These are phyloP conservation scores for Candidula unifasciata DNA, from an alignment of 2,888 invertebrate species.

Conservation along the genomic window DNA sequence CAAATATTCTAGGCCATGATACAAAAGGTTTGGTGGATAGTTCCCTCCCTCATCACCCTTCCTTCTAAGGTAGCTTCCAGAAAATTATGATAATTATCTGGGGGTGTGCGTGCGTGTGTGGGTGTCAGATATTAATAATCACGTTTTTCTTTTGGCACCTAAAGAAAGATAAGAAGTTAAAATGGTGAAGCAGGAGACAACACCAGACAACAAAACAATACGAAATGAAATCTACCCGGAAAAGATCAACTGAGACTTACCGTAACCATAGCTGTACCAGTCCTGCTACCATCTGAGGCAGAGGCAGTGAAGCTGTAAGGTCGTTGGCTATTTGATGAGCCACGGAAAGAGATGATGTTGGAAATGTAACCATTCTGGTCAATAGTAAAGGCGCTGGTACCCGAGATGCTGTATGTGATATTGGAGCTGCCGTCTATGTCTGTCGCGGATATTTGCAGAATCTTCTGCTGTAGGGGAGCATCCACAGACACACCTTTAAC, in stretches of 20 bases:
- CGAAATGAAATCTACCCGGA: background rate
- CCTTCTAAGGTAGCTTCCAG: too few species aligned
- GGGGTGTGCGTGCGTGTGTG: too few species aligned
- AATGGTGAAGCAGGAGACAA: background rate
- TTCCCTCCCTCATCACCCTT: too few species aligned
- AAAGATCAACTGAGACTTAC: conserved; percentile 15
- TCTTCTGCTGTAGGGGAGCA: conserved; percentile 21
- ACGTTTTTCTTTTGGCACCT: too few species aligned
- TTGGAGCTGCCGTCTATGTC: conserved; percentile 14
- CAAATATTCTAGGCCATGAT: too few species aligned
- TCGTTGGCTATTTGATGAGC: background rate
- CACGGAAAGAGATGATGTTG: conserved; percentile 30
- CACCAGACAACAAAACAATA: background rate
- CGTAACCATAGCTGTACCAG: conserved; percentile 1
- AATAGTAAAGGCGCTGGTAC: conserved; percentile 24
- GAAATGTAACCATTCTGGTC: conserved; percentile 26
- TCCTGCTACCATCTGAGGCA: conserved; percentile 24
- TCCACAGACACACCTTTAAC: conserved; percentile 36
- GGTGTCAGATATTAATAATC: too few species aligned
- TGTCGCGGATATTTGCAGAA: conserved; percentile 36
- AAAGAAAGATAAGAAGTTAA: background rate
- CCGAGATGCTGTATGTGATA: background rate
- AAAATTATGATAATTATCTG: too few species aligned
- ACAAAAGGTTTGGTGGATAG: too few species aligned
- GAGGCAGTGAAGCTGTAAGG: background rate